Conservation (phyloP, 2,797 vertebrate genomes). For the Crypturellus tataupa region DNA sequence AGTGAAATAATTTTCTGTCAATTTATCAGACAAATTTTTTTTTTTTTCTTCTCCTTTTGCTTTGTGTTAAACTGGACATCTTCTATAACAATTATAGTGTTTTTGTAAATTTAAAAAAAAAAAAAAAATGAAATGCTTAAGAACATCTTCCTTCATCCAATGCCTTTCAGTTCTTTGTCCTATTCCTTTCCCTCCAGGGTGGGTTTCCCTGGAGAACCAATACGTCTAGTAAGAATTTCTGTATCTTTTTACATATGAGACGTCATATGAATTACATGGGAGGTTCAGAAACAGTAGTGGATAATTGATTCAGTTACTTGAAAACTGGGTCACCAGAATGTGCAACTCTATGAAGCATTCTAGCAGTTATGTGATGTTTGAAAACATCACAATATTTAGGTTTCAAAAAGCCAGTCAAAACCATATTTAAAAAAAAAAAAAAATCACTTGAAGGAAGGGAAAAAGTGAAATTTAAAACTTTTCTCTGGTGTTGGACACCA, state of each 20-base stretch:
- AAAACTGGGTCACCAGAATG: background rate
- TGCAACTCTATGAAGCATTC: accelerated
- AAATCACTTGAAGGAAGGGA: background rate
- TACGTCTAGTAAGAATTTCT: background rate
- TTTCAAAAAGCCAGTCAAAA: background rate
- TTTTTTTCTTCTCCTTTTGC: background rate
- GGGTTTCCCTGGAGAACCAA: background rate
- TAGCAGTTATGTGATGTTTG: background rate
- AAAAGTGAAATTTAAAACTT: background rate
- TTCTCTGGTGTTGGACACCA: background rate
- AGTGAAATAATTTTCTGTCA: background rate
- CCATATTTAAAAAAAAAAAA: background rate
- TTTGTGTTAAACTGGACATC: background rate
- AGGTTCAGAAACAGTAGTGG: background rate
- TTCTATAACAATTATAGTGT: background rate
- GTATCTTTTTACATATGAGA: too few species aligned
- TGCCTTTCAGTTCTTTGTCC: too few species aligned
- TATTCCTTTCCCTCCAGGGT: background rate
- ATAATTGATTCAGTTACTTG: background rate
- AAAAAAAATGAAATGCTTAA: background rate
- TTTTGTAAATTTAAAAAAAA: background rate
- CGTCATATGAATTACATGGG: background rate
- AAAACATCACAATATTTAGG: background rate
- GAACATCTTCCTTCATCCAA: background rate
- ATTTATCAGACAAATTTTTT: background rate